phyloP scores from a whole-genome alignment of 2,113 vertebrate species.

The Triplophysa dalaica region DNA sequence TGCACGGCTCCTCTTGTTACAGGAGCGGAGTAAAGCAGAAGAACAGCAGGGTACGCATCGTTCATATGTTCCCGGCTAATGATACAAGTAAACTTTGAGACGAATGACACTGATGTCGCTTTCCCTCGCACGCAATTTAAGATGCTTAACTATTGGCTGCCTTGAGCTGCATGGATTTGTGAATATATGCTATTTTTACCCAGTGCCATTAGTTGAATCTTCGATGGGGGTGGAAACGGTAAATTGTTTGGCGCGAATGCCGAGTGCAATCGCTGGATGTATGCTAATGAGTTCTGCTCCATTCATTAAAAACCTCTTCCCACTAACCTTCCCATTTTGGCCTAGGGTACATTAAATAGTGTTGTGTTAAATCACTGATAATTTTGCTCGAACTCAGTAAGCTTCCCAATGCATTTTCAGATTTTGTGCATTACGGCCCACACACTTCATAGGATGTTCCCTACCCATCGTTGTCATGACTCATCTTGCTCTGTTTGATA shows the following conservation, averaged over 20 bases:
- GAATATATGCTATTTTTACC: slow-evolving; percentile 21
- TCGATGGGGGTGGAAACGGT: background rate
- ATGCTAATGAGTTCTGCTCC: slow-evolving; percentile 20
- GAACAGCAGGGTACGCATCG: slow-evolving; percentile 6
- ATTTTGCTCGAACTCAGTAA: background rate
- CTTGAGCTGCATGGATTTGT: background rate
- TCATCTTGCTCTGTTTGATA: background rate
- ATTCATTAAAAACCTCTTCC: slow-evolving; percentile 18
- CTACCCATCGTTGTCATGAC: background rate
- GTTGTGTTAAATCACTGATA: slow-evolving; percentile 6
- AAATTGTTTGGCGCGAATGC: background rate
- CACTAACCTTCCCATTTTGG: background rate
- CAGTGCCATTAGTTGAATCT: slow-evolving; percentile 10
- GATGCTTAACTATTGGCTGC: background rate
- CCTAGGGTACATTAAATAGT: slow-evolving; percentile 16
- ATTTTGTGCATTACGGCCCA: slow-evolving; percentile 2
- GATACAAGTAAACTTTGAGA: slow-evolving; percentile 35
- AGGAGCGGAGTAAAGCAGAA: background rate
- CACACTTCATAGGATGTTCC: slow-evolving; percentile 16
- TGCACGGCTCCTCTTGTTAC: slow-evolving; percentile 28
- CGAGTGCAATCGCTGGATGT: background rate
- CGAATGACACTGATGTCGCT: slow-evolving; percentile 1
- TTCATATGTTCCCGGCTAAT: slow-evolving; percentile 25
- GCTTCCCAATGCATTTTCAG: background rate
- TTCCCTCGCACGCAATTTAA: background rate